A percentile compares a stretch with the other conserved stretches of the same genome.
These are phyloP conservation scores for Diacarnus erythraeanus DNA, from an alignment of 37 sponge, comb jelly and placozoan species.

Conservation along the genomic window DNA sequence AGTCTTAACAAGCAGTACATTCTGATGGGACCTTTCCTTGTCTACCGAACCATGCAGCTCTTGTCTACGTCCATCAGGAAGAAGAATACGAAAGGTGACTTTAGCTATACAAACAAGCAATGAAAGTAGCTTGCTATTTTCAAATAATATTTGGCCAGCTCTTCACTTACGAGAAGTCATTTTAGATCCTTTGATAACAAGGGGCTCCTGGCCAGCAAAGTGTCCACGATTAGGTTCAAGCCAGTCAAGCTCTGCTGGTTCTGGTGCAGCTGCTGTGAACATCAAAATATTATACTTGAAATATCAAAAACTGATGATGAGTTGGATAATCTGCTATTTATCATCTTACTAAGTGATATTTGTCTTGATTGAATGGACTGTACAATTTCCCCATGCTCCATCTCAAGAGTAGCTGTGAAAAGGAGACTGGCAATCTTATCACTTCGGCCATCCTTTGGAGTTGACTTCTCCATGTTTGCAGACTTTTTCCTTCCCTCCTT, in stretches of 20 bases:
- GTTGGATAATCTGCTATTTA: not conserved
- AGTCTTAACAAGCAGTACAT: constrained; percentile 55
- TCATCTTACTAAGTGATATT: constrained; percentile 64
- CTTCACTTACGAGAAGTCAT: constrained; percentile 65
- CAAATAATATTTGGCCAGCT: too few species aligned
- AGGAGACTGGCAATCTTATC: constrained; percentile 59
- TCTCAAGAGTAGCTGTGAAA: constrained; percentile 52
- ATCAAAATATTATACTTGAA: not conserved
- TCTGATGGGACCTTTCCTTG: constrained; percentile 72
- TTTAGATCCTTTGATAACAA: constrained; percentile 71
- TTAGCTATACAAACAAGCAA: constrained; percentile 27
- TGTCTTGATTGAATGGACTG: constrained; percentile 19
- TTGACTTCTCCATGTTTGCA: not conserved
- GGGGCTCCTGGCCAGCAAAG: constrained; percentile 49
- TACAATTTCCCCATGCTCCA: constrained; percentile 16
- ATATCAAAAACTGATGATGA: not conserved
- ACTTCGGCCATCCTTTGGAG: constrained; percentile 23
- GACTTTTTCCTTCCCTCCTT: constrained; percentile 30
- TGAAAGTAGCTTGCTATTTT: too few species aligned
- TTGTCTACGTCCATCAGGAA: not conserved
- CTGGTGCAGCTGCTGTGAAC: constrained; percentile 54
- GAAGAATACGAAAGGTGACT: constrained; percentile 35
- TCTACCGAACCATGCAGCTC: constrained; percentile 47
- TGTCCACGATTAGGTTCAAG: constrained; percentile 43
- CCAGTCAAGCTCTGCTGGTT: constrained; percentile 54